Base-by-base conservation (phyloP, 2,888 invertebrate genomes). In the Aelia acuminata region DNA sequence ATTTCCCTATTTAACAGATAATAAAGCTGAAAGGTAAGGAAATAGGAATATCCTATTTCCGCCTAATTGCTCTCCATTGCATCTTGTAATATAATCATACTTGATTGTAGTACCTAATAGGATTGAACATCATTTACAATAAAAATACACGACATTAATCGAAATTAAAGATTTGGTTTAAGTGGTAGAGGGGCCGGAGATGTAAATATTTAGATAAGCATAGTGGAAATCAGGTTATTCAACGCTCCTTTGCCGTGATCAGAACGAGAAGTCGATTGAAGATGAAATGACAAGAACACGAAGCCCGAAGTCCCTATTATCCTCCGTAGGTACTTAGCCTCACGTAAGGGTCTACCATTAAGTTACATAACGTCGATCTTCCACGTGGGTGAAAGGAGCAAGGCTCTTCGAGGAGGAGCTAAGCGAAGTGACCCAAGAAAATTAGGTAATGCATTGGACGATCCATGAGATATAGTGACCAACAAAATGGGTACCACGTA, bases 321-420 rank as follows among this genome's bases (percentile, higher is more conserved):
- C 80, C 39, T 80, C 13, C 80, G 43, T 13, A 43, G 80, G 47
- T 80, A 80, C 80, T 80, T 80, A 80, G n/a, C 4, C 80, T 80
- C 43, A 80, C 80, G 80, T 80, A 80, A 80, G 80, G 43, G 43
- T 47, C 80, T 80, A 47, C 80, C 43, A 80, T 80, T 80, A 80
- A 80, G 80, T 80, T 80, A 47, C 80, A 43, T 80, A 80, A 80
- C n/a, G 43, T 22, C 43, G 43, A 80, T 47, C 43, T 22, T n/a
- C 80, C 80, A 80, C 80, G 80, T 80, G 80, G 80, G 80, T 80
- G 80, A 80, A 80, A 80, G 80, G 80, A 26, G 35, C 31, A 31
- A 57, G 35, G 18, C 31, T 31, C 31, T 35, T 70, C 3, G n/a
- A 26, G 31, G 18, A n/a, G n/a, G n/a, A n/a, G n/a, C 35, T 35